A percentile compares a stretch with the other conserved stretches of the same genome.
These are phyloP conservation scores for Cylas formicarius DNA, from an alignment of 1,140 invertebrate genomes.

Conservation along the genomic window DNA sequence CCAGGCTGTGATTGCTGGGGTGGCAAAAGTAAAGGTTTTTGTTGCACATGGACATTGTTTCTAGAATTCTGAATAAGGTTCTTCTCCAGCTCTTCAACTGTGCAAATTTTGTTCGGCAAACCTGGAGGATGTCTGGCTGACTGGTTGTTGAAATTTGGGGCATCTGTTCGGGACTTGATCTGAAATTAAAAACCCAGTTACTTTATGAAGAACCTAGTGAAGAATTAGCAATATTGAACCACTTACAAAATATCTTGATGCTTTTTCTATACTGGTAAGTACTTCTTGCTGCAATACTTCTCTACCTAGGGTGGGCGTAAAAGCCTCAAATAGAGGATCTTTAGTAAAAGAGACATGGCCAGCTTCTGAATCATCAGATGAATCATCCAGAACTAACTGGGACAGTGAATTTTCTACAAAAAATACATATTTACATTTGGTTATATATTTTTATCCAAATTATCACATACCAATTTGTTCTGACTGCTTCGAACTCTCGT, in stretches of 20 bases:
- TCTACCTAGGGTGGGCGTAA: constrained; percentile 31
- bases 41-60: constrained; percentile 12
- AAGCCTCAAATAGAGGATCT: constrained; percentile 30
- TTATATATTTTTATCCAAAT: not conserved
- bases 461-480: constrained; percentile 35
- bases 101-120: constrained; percentile 41
- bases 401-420: constrained; percentile 48
- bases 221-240: not conserved
- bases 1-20: constrained; percentile 24
- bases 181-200: constrained; percentile 5
- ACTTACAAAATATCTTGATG: constrained; percentile 32
- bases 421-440: constrained; percentile 9
- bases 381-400: constrained; percentile 46
- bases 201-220: not conserved
- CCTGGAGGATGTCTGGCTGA: constrained; percentile 1
- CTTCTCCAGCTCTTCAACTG: constrained; percentile 51
- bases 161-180: constrained; percentile 14
- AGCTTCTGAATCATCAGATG: constrained; percentile 9
- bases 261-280: constrained; percentile 27
- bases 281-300: constrained; percentile 23
- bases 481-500: constrained; percentile 45
- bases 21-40: constrained; percentile 12
- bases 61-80: constrained; percentile 36
- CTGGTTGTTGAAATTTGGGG: constrained; percentile 2
- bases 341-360: constrained; percentile 19